phyloP scores from a whole-genome alignment of 1,140 invertebrate species.

The Drosophila bocqueti region DNA sequence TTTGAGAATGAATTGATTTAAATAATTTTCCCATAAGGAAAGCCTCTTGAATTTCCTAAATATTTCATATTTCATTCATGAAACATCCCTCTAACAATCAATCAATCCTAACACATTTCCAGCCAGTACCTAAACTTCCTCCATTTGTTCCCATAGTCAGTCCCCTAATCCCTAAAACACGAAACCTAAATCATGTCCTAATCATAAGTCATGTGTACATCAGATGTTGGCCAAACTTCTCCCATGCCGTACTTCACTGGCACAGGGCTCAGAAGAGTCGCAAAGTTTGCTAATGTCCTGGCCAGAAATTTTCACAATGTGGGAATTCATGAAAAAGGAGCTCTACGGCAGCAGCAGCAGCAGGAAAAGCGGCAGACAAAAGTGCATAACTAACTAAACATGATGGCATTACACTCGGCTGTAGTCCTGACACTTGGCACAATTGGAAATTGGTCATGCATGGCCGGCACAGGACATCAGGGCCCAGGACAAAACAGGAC shows the following conservation, averaged over 20 bases:
- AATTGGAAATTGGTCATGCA: slow-evolving; percentile 72
- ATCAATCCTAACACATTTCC: slow-evolving; percentile 13
- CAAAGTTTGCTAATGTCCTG: slow-evolving; percentile 52
- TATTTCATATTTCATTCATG: background rate
- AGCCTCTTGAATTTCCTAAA: background rate
- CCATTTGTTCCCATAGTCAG: slow-evolving; percentile 1
- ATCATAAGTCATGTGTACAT: slow-evolving; percentile 34
- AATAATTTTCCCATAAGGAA: too few species aligned
- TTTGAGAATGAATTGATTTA: background rate
- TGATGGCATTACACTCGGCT: slow-evolving; percentile 54
- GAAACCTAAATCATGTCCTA: slow-evolving; percentile 30
- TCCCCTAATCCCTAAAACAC: slow-evolving; percentile 14
- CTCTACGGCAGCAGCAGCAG: slow-evolving; percentile 7
- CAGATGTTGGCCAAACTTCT: slow-evolving; percentile 34
- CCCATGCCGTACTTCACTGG: background rate
- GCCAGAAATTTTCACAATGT: slow-evolving; percentile 40
- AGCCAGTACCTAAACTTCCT: background rate
- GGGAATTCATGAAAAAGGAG: slow-evolving; percentile 23
- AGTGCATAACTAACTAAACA: slow-evolving; percentile 65
- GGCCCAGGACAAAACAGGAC: slow-evolving; percentile 9
- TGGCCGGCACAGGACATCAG: slow-evolving; percentile 32
- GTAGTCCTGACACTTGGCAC: slow-evolving; percentile 64
- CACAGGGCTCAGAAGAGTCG: slow-evolving; percentile 17
- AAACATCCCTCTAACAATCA: slow-evolving; percentile 1
- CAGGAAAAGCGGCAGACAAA: slow-evolving; percentile 42